phyloP scores from a whole-genome alignment of 2,888 invertebrate genomes.

The Orthonychiurus folsomi region DNA sequence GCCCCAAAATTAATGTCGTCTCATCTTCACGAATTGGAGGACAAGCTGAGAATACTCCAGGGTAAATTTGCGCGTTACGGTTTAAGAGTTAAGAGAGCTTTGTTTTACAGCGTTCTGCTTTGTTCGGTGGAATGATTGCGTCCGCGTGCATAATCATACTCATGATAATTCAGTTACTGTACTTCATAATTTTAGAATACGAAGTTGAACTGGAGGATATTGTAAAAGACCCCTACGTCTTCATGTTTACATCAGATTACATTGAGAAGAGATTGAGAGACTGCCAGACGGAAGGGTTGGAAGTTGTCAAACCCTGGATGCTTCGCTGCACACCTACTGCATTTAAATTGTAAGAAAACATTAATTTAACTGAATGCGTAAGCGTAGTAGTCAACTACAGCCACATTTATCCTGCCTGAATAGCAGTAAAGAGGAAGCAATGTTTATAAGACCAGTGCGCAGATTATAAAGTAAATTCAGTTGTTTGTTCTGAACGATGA shows the following conservation, averaged over 20 bases:
- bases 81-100: background rate
- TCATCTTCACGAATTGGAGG: conserved; percentile 9
- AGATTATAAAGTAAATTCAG: background rate
- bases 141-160: too few relatives aligned
- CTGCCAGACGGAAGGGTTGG: conserved; percentile 7
- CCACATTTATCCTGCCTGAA: too few relatives aligned
- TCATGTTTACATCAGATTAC: conserved; percentile 7
- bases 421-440: too few relatives aligned
- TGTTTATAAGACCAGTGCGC: too few relatives aligned
- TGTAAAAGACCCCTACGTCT: conserved; percentile 23
- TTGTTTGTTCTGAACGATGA: too few relatives aligned
- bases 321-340: conserved; percentile 12
- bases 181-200: conserved; percentile 16
- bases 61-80: background rate
- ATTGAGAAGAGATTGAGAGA: conserved; percentile 13
- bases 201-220: conserved; percentile 19
- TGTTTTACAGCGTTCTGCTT: conserved; percentile 3
- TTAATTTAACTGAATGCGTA: too few relatives aligned
- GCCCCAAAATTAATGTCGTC: conserved; percentile 11
- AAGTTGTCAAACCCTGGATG: conserved; percentile 26
- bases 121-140: too few relatives aligned
- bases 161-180: background rate
- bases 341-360: conserved; percentile 15
- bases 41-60: background rate
- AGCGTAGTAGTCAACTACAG: too few relatives aligned